These are phyloP conservation scores for Lacanobia wlatinum DNA, from an alignment of 2,888 invertebrate species.

Conservation along the genomic window DNA sequence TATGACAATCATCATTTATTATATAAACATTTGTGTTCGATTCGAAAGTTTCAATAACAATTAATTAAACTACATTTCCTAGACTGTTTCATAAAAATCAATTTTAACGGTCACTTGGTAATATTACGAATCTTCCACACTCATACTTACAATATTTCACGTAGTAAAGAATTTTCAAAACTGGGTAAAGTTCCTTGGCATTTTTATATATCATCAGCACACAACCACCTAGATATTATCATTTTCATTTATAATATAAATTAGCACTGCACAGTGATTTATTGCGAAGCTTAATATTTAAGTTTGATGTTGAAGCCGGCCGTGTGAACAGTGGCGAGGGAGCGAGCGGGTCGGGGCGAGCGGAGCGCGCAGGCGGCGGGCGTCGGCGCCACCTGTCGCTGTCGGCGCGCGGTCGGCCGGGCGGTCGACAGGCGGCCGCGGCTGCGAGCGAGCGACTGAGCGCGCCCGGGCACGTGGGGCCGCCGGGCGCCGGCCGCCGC, in stretches of 20 bases:
- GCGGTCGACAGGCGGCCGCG: conserved; percentile 69
- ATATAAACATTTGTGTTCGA: background rate
- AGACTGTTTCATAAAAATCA: conserved; percentile 48
- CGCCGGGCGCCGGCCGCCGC: conserved; percentile 84
- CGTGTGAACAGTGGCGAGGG: conserved; percentile 71
- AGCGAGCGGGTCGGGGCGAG: conserved; percentile 70
- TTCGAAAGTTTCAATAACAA: conserved; percentile 8
- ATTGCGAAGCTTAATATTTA: conserved; percentile 78
- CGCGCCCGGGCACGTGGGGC: conserved; percentile 85
- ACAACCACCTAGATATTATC: conserved; percentile 72
- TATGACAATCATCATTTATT: background rate
- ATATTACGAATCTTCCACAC: conserved; percentile 50
- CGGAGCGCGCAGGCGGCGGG: conserved; percentile 84
- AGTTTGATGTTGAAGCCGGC: conserved; percentile 81
- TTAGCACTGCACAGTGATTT: conserved; percentile 81
- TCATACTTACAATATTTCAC: conserved; percentile 72
- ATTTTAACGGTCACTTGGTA: conserved; percentile 57
- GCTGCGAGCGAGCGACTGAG: conserved; percentile 83
- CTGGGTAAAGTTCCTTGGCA: conserved; percentile 63
- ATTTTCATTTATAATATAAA: conserved; percentile 70
- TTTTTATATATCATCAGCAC: conserved; percentile 66
- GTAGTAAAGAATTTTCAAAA: conserved; percentile 70
- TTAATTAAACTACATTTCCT: background rate
- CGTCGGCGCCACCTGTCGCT: conserved; percentile 85
- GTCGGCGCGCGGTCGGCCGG: conserved; percentile 66